Percentiles rank a stretch among this genome's conserved stretches.
Conservation (phyloP, 2,113 vertebrate species). For the Cnemophilus loriae region DNA sequence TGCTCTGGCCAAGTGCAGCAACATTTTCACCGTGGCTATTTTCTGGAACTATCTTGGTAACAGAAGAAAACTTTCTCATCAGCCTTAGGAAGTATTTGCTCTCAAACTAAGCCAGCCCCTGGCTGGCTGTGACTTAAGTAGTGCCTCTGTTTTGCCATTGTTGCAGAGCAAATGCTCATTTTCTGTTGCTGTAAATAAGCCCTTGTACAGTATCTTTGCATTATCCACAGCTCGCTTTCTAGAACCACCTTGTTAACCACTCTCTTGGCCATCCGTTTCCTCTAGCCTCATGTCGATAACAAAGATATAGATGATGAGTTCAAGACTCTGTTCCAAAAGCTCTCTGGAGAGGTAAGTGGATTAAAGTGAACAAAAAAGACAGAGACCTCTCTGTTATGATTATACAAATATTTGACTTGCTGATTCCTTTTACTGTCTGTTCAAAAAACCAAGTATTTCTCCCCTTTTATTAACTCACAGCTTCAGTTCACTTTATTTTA, state of each 20-base stretch:
- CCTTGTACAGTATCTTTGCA: not conserved
- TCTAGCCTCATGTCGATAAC: conserved; percentile 74
- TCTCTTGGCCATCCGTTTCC: not conserved
- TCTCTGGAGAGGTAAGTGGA: conserved; percentile 76
- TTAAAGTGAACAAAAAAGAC: not conserved
- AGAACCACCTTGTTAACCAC: not conserved
- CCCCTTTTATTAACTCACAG: conserved; percentile 19
- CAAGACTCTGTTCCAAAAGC: conserved; percentile 76
- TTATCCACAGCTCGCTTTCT: not conserved
- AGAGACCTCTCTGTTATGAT: not conserved
- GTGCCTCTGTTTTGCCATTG: not conserved
- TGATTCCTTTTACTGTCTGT: not conserved
- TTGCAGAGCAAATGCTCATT: not conserved
- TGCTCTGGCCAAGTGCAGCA: not conserved
- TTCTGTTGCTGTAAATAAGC: not conserved
- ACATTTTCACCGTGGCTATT: not conserved
- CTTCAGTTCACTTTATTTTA: not conserved
- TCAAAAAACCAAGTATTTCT: not conserved
- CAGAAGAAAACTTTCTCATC: not conserved
- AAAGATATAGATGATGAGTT: conserved; percentile 70
- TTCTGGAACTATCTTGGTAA: not conserved
- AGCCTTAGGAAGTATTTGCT: not conserved
- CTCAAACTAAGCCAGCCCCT: not conserved
- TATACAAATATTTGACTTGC: conserved; percentile 12
- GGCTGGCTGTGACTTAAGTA: not conserved